phyloP scores from a whole-genome alignment of 2,888 invertebrate genomes.

The Drosophila histrio region DNA sequence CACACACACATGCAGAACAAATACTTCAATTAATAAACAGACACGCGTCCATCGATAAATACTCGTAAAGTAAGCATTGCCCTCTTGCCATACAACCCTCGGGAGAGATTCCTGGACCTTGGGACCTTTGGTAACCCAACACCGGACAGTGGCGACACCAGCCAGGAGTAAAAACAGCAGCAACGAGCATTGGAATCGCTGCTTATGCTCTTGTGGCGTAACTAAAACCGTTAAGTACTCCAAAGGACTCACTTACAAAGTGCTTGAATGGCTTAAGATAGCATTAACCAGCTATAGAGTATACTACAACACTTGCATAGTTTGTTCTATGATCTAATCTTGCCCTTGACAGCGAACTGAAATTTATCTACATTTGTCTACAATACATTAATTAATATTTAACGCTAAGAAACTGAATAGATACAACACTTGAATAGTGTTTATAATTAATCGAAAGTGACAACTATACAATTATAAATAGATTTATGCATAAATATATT shows the following conservation, averaged over 20 bases:
- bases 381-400: too few relatives aligned
- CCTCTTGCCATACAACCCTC: conserved; percentile 49
- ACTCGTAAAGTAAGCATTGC: conserved; percentile 37
- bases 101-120: conserved; percentile 17
- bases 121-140: conserved; percentile 43
- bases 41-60: conserved; percentile 79
- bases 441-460: too few relatives aligned
- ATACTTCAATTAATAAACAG: conserved; percentile 80
- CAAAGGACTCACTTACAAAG: conserved; percentile 37
- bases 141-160: conserved; percentile 35
- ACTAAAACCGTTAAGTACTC: conserved; percentile 52
- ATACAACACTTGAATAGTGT: too few relatives aligned
- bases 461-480: too few relatives aligned
- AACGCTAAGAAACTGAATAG: too few relatives aligned
- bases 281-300: neutral
- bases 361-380: too few relatives aligned
- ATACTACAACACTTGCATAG: neutral
- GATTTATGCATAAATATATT: too few relatives aligned
- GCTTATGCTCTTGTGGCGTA: conserved; percentile 44
- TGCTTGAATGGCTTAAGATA: conserved; percentile 26
- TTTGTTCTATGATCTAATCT: neutral
- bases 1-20: conserved; percentile 54
- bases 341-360: too few relatives aligned
- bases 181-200: conserved; percentile 30
- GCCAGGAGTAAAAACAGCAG: conserved; percentile 10